Evolutionary conservation across 1,140 invertebrate species (phyloP).

Genomic region (Plodia interpunctella): DNA sequence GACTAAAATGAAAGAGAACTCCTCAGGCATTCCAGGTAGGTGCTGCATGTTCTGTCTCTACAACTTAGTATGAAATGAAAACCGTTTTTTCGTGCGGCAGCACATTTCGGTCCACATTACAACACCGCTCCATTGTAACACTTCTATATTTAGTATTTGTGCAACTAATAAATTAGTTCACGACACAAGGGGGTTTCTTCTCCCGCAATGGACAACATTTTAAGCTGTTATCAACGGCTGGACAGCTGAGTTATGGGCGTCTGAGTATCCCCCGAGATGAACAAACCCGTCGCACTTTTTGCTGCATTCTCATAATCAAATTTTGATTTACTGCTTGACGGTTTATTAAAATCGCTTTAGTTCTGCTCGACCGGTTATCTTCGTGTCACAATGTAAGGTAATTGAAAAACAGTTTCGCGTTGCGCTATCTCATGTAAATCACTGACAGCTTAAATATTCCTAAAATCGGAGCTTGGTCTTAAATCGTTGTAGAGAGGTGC

Average conservation of each 20-base stretch:
- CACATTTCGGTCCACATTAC: conserved; percentile 30
- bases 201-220: conserved; percentile 34
- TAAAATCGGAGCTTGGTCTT: conserved; percentile 19
- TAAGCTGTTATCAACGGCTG: conserved; percentile 39
- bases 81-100: conserved; percentile 46
- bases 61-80: neutral
- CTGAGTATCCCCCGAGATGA: neutral
- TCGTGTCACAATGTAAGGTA: conserved; percentile 20
- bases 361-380: conserved; percentile 17
- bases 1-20: too few species aligned
- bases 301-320: conserved; percentile 26
- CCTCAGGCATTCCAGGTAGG: too few species aligned
- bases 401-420: conserved; percentile 14
- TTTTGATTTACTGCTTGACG: conserved; percentile 23
- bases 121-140: conserved; percentile 56
- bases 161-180: conserved; percentile 52
- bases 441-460: conserved; percentile 16
- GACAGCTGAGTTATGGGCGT: conserved; percentile 17
- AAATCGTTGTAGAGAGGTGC: neutral
- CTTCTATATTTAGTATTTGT: conserved; percentile 61
- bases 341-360: conserved; percentile 26
- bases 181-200: conserved; percentile 49
- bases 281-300: conserved; percentile 15
- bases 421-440: conserved; percentile 22
- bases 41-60: neutral